Percentiles rank a stretch among this genome's conserved stretches.
phyloP scores from a whole-genome alignment of 2,113 vertebrate species.

The Origma solitaria region DNA sequence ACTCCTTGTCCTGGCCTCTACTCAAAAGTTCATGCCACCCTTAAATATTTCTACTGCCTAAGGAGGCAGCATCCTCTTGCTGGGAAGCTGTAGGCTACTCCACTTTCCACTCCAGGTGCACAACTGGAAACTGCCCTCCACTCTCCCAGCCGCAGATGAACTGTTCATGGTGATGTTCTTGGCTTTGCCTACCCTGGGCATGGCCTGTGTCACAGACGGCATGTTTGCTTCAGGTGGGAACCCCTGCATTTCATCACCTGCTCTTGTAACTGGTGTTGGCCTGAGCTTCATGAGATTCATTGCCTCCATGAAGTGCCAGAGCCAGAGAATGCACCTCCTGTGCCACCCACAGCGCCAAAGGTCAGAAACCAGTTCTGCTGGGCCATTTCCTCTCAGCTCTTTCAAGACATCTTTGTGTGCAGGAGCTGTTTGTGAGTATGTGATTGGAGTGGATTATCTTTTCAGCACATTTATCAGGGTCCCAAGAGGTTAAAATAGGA shows the following conservation, averaged over 20 bases:
- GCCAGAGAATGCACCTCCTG: background rate
- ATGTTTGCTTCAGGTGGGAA: background rate
- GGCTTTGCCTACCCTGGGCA: background rate
- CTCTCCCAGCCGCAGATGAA: background rate
- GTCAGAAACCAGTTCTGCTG: slow-evolving; percentile 55
- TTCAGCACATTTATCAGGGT: slow-evolving; percentile 53
- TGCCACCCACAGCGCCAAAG: slow-evolving; percentile 22
- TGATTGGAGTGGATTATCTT: slow-evolving; percentile 31
- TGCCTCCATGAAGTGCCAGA: background rate
- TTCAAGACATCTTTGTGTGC: slow-evolving; percentile 46
- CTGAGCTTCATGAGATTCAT: background rate
- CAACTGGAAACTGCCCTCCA: background rate
- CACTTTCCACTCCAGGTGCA: background rate
- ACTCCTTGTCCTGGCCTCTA: background rate
- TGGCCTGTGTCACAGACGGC: background rate
- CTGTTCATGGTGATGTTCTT: accelerated
- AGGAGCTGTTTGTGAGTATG: background rate
- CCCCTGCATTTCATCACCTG: background rate
- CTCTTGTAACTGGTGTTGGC: background rate
- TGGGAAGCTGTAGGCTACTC: background rate
- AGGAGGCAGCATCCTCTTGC: background rate
- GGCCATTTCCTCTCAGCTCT: slow-evolving; percentile 61
- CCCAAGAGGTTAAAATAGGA: slow-evolving; percentile 62
- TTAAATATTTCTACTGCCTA: background rate
- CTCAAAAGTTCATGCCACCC: background rate